Evolutionary conservation across 2,797 vertebrate species (phyloP), one percentile per base, ranked within the genome.

Genomic region (Sebastes vulpes): DNA sequence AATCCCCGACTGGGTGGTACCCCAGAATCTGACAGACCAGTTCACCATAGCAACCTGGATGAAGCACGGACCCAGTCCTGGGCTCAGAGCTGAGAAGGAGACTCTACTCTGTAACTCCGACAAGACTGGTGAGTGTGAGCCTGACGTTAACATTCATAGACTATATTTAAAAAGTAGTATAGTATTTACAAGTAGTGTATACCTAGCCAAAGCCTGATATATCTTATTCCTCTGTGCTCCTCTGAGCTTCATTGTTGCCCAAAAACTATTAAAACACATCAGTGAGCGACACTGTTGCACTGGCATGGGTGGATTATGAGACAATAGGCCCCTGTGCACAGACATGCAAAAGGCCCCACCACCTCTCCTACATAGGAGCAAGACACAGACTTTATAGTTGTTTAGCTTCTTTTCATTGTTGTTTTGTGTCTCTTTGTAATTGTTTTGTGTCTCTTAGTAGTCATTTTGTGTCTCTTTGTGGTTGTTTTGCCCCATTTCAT

Each of bases 41-140:
- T 99, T 99, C 95, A 99, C 98, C 68, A 97, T 99, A 75, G 96
- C 97, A 9, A 97, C 98, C 63, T 99, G 98, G 98, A 99, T 99
- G 98, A 98, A 97, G 81, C 98, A 99, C 0, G 98, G 98, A 1
- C 98, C 98, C 56, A 99, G 97, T 89, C 97, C 97, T 0, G 98
- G 98, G 2, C 92, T 98, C 87, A 95, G 98, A 85, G 98, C 97
- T 0, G 98, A 99, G 90, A 99, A 99, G 82, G 98, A 99, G 92
- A 99, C 98, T 2, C 96, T 99, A 50, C 97, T 99, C 71, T 99
- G 98, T 89, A 99, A 99, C 94, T 99, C 98, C 0, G 98, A 99
- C 81, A 99, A 99, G 90, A 99, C 98, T 1, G 98, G 98, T 99
- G 90, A 96, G 96, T 83, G 11, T 31, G 31, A 56, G 2, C 16